A percentile compares a stretch with the other conserved stretches of the same genome.
phyloP scores from a whole-genome alignment of 1,140 invertebrate species.

The Drosophila insularis region DNA sequence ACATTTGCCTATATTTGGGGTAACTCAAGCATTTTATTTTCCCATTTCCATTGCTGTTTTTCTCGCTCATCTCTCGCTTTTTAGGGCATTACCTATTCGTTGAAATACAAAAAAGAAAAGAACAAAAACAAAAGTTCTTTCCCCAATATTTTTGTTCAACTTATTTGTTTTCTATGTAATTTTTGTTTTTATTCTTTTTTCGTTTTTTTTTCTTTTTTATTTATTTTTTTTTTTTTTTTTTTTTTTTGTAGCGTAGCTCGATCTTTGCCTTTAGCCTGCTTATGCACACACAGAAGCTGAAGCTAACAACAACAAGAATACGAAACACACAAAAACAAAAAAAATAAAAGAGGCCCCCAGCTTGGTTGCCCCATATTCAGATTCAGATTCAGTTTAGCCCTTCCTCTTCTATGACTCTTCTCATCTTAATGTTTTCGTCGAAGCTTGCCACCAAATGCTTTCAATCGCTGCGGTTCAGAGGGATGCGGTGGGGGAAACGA shows the following conservation, averaged over 20 bases:
- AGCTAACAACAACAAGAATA: constrained; percentile 7
- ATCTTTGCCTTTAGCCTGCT: constrained; percentile 60
- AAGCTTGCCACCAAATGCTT: constrained; percentile 72
- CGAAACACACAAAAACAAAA: constrained; percentile 28
- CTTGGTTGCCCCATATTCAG: constrained; percentile 77
- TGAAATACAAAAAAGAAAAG: neutral
- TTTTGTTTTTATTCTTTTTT: constrained; percentile 12
- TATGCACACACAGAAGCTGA: constrained; percentile 61
- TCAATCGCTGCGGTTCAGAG: constrained; percentile 54
- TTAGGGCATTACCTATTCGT: neutral
- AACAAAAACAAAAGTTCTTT: neutral
- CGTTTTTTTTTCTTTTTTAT: constrained; percentile 31
- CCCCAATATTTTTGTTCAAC: constrained; percentile 26
- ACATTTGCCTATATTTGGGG: neutral
- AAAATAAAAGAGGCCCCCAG: constrained; percentile 70
- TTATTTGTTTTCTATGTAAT: constrained; percentile 55
- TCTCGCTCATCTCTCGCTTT: too few species aligned
- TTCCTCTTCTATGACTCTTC: constrained; percentile 46
- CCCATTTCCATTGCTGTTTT: neutral
- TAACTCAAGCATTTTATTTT: neutral
- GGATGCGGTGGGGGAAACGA: constrained; percentile 25
- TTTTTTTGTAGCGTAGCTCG: constrained; percentile 65
- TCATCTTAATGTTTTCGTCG: constrained; percentile 33
- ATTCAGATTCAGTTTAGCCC: constrained; percentile 40
- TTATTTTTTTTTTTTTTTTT: constrained; percentile 43